phyloP scores from a whole-genome alignment of 2,888 invertebrate species.

The Cerastis rubricosa region DNA sequence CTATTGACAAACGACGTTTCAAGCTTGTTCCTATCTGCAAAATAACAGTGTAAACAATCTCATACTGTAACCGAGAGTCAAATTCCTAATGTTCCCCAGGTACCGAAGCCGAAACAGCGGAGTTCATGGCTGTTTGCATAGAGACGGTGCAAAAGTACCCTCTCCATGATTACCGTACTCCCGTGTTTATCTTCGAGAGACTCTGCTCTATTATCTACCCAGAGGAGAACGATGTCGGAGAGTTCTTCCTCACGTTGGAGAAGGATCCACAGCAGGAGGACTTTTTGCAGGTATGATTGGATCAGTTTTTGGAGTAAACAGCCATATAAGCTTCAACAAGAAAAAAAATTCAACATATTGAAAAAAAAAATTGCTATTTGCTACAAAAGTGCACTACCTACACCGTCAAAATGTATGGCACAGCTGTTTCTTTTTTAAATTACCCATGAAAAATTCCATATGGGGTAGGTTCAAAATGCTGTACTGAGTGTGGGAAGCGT shows the following conservation, averaged over 20 bases:
- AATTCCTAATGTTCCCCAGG: conserved; percentile 85
- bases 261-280: conserved; percentile 99
- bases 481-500: too few relatives aligned
- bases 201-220: conserved; percentile 99
- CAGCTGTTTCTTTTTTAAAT: too few relatives aligned
- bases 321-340: not conserved
- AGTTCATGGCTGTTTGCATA: conserved; percentile 99
- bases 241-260: conserved; percentile 98
- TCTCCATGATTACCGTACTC: conserved; percentile 97
- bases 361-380: too few relatives aligned
- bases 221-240: conserved; percentile 98
- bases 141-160: conserved; percentile 98
- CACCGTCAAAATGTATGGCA: too few relatives aligned
- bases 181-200: conserved; percentile 99
- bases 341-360: too few relatives aligned
- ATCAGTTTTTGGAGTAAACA: not conserved
- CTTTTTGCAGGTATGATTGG: conserved; percentile 94
- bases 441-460: too few relatives aligned
- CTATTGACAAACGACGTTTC: too few relatives aligned
- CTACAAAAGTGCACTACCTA: too few relatives aligned
- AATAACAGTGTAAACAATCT: too few relatives aligned
- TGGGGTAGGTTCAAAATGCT: too few relatives aligned
- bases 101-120: conserved; percentile 98
- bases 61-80: not conserved
- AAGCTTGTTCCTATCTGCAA: too few relatives aligned